Conservation (phyloP, 2,888 invertebrate species). For the Megastigmus dorsalis region DNA sequence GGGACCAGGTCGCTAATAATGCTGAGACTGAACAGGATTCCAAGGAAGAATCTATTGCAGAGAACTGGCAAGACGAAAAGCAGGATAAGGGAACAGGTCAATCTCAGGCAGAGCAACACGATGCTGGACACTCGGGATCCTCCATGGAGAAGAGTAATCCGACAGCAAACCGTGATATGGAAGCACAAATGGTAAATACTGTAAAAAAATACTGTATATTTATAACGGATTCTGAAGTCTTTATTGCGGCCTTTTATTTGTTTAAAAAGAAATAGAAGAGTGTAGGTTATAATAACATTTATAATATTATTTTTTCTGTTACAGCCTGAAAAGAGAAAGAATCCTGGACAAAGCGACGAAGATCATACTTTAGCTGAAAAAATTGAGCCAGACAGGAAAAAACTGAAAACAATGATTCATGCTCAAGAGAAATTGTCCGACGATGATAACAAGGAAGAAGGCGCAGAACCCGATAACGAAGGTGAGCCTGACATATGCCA, state of each 20-base stretch:
- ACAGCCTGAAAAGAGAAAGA: slow-evolving; percentile 81
- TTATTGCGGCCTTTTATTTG: background rate
- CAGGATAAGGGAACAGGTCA: slow-evolving; percentile 83
- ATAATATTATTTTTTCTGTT: too few species aligned
- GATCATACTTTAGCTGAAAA: slow-evolving; percentile 83
- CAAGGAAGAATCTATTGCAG: slow-evolving; percentile 35
- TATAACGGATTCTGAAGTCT: too few species aligned
- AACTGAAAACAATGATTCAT: slow-evolving; percentile 78
- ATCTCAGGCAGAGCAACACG: slow-evolving; percentile 83
- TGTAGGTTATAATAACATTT: too few species aligned
- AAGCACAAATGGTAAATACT: slow-evolving; percentile 69
- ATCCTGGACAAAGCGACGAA: slow-evolving; percentile 85
- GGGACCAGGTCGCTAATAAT: slow-evolving; percentile 66
- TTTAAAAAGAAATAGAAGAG: too few species aligned
- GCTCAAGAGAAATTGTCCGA: slow-evolving; percentile 75
- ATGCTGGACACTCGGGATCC: slow-evolving; percentile 81
- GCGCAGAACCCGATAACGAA: slow-evolving; percentile 59
- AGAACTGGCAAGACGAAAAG: slow-evolving; percentile 62
- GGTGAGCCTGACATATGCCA: slow-evolving; percentile 82
- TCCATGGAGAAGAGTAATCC: slow-evolving; percentile 70
- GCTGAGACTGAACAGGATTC: slow-evolving; percentile 20
- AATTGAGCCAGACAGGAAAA: slow-evolving; percentile 80
- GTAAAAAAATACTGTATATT: slow-evolving; percentile 71
- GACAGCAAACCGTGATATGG: slow-evolving; percentile 72
- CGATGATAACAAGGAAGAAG: slow-evolving; percentile 72